Conservation (phyloP, 2,888 invertebrate genomes). For the Fragum sueziense region DNA sequence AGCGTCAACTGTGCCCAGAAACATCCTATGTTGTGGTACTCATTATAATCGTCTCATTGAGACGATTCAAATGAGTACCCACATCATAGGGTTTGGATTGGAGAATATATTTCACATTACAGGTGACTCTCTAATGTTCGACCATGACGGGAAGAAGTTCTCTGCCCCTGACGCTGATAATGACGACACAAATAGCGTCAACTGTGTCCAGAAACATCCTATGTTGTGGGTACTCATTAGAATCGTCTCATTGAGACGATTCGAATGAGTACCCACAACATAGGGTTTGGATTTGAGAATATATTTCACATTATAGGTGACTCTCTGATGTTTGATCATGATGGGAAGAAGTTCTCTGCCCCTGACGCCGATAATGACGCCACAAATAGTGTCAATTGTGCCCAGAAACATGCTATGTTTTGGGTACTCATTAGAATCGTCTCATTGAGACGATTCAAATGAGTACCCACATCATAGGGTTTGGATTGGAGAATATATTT, state of each 20-base stretch:
- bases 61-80: too few species aligned
- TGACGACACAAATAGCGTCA: constrained; percentile 52
- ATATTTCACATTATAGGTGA: constrained; percentile 49
- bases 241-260: neutral
- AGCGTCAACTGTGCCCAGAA: constrained; percentile 62
- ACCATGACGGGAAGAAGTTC: constrained; percentile 63
- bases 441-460: too few species aligned
- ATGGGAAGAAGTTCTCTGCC: constrained; percentile 62
- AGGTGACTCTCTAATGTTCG: constrained; percentile 65
- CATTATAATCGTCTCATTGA: too few species aligned
- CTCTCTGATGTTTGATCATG: constrained; percentile 63
- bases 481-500: too few species aligned
- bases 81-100: too few species aligned
- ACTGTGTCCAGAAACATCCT: constrained; percentile 60
- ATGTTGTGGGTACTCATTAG: neutral
- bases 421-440: too few species aligned
- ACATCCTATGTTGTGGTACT: too few species aligned
- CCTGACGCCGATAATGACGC: constrained; percentile 60
- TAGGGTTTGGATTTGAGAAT: neutral
- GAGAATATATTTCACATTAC: neutral
- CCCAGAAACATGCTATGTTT: too few species aligned
- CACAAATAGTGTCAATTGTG: constrained; percentile 56
- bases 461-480: too few species aligned
- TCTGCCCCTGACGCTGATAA: constrained; percentile 60
- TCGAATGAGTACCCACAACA: neutral